phyloP scores from a whole-genome alignment of 2,113 vertebrate genomes.

The Carollia perspicillata region DNA sequence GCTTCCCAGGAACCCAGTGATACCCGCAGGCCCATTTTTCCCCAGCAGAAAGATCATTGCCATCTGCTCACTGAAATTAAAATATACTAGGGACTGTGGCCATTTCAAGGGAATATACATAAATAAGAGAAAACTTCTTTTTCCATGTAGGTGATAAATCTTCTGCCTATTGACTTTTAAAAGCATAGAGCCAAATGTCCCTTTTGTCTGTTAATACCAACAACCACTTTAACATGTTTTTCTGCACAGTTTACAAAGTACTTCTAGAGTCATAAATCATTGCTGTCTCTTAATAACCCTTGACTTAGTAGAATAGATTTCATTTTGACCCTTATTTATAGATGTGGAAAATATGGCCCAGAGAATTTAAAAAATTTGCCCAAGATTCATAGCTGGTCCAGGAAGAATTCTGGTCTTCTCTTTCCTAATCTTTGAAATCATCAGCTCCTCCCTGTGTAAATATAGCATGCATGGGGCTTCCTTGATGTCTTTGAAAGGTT shows the following conservation, averaged over 20 bases:
- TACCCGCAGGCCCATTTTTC: background rate
- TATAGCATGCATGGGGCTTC: background rate
- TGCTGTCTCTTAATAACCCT: background rate
- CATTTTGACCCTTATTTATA: slow-evolving; percentile 50
- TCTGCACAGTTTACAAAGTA: slow-evolving; percentile 43
- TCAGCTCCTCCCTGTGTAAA: background rate
- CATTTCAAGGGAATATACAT: slow-evolving; percentile 43
- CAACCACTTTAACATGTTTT: slow-evolving; percentile 52
- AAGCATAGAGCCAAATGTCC: slow-evolving; percentile 52
- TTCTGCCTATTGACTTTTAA: slow-evolving; percentile 68
- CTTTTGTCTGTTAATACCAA: slow-evolving; percentile 57
- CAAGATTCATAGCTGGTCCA: background rate
- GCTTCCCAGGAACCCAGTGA: background rate
- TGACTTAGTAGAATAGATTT: background rate
- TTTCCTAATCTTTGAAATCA: slow-evolving; percentile 30
- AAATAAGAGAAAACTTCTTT: slow-evolving; percentile 49
- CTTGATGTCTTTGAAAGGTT: slow-evolving; percentile 24
- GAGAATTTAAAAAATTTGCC: slow-evolving; percentile 10
- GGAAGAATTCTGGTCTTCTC: background rate
- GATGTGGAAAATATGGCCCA: background rate
- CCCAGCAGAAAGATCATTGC: background rate
- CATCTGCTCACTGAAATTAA: background rate
- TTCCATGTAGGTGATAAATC: slow-evolving; percentile 43
- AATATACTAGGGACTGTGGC: background rate
- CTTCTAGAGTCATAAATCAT: slow-evolving; percentile 51